phyloP scores from a whole-genome alignment of 2,797 vertebrate genomes.

The Myotis myotis region DNA sequence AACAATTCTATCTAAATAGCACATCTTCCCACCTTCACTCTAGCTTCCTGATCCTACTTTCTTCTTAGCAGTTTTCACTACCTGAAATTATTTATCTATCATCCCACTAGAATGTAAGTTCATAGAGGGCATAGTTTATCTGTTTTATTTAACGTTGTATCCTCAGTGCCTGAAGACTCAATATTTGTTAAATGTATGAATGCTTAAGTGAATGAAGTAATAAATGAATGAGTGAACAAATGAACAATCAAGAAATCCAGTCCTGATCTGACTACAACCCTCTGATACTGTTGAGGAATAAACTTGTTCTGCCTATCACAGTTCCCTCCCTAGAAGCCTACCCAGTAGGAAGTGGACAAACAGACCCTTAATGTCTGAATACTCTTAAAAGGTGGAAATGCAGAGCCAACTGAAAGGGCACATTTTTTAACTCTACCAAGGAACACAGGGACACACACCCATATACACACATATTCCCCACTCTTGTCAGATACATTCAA shows the following conservation, averaged over 20 bases:
- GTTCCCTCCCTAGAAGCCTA: background rate
- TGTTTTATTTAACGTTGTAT: background rate
- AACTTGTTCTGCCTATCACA: conserved; percentile 21
- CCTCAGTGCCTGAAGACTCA: background rate
- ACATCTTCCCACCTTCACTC: conserved; percentile 44
- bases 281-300: background rate
- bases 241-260: background rate
- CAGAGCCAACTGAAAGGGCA: background rate
- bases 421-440: background rate
- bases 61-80: conserved; percentile 42
- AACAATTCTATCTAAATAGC: conserved; percentile 45
- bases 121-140: background rate
- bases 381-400: conserved; percentile 6
- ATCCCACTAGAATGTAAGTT: background rate
- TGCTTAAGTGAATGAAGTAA: background rate
- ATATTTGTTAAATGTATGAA: background rate
- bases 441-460: background rate
- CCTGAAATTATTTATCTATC: conserved; percentile 34
- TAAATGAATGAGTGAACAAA: background rate
- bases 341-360: background rate
- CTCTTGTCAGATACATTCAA: background rate
- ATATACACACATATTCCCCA: background rate
- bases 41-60: conserved; percentile 42
- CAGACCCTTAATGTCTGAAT: background rate
- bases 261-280: background rate